Evolutionary conservation across 2,888 invertebrate genomes (phyloP), one percentile per base, ranked within the genome.

Genomic region (Anodontia alba): DNA sequence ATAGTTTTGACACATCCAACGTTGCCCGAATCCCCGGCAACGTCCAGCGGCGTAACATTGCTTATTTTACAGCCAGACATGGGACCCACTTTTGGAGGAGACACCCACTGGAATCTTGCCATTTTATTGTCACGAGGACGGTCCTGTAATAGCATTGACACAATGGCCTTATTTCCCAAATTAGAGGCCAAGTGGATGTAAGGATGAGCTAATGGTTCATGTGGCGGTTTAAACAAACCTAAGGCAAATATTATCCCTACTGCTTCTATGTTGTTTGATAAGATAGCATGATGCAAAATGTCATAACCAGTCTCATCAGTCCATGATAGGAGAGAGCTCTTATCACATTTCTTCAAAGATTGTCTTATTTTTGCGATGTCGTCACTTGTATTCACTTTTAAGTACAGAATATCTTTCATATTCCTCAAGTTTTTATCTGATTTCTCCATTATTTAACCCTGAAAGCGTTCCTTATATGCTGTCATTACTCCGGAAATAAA

Each of bases 101-200:
- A 75, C 1, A 72, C 67, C 73, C 82, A 85, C 26, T 81, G 79
- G 31, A 77, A 78, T 26, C 76, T 81, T 17, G 76, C 51, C 31
- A 86, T 78, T 54, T 77, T 84, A 51, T 88, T 88, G 73, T 91
- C 91, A 33, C 77, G 77, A 23, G 88, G 88, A 43, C 90, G 70
- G 57, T 92, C 91, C 71, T 92, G 90, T 31, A 92, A 79, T 31
- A 93, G 76, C 78, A 90, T 86, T 15, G 87, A 82, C 12, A 89
- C 76, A 33, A 92, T 89, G 0, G 90, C 81, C 67, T 88, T 82
- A 66, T 88, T 86, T 10, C 92, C 93, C 10, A 91, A 75, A 33
- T 89, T 87, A 23, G 91, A 90, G 3, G 92, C 91, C 8, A 93
- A 70, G 76, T 93, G 93, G 20, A 93, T 81, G 75, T 93, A 93